Evolutionary conservation across 1,140 invertebrate genomes (phyloP), one percentile per base, ranked within the genome.

Genomic region (Saccostrea cuccullata): DNA sequence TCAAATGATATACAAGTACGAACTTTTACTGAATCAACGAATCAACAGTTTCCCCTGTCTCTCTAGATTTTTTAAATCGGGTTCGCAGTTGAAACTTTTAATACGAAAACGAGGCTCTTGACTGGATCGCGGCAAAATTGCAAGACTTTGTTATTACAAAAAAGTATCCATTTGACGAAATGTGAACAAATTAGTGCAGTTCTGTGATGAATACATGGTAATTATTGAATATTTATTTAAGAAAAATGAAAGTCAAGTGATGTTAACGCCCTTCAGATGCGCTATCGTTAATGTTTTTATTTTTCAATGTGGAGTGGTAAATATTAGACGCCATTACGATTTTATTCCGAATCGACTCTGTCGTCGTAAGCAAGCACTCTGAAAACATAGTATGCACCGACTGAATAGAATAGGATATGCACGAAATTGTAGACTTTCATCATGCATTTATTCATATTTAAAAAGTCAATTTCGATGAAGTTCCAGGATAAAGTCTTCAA

Each of bases 311-410:
- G 60, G 60, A 67, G 11, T 64, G 58, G 70, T 36, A 36, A 77
- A 77, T 64, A 47, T 47, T 47, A 2, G n/a, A 30, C 70, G 70
- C 70, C 70, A 77, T 77, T 77, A 36, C 47, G 47, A 47, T 36
- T 77, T 36, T 26, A 30, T 77, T 77, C 70, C 70, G 70, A 77
- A 77, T 77, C 13, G 23, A 77, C 70, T 77, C 70, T 26, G 70
- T 8, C 47, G 5, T 47, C 47, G 6, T 47, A 47, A 47, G 47
- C 9, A 47, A 47, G 47, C 47, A 47, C 47, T 47, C 47, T 47
- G 2, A 9, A 47, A 5, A 47, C 5, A 4, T 6, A 9, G 6
- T 5, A 47, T 2, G 47, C 6, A 5, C 47, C 5, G 47, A 47
- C 6, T 47, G 9, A 47, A 47, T 47, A 47, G 30, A 36, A 36